Evolutionary conservation across 2,888 invertebrate genomes (phyloP).

Genomic region (Hypercompe scribonia): DNA sequence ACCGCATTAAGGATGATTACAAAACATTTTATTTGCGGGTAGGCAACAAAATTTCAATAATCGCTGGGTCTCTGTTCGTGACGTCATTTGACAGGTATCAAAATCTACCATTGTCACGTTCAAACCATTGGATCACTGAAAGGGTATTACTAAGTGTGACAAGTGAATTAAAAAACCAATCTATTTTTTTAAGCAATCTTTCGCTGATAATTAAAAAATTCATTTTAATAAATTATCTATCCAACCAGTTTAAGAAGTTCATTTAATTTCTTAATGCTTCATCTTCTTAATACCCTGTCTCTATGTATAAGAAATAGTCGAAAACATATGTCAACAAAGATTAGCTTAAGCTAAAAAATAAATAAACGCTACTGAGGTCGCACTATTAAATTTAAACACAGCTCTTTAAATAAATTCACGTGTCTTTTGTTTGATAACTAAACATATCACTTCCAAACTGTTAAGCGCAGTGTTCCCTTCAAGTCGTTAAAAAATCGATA

Average conservation of each 20-base stretch:
- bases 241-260: too few species aligned
- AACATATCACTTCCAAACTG: not conserved
- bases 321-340: too few species aligned
- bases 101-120: slow-evolving; percentile 34
- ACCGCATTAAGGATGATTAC: slow-evolving; percentile 39
- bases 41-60: slow-evolving; percentile 50
- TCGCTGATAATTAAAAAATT: too few species aligned
- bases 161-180: not conserved
- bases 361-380: too few species aligned
- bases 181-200: not conserved
- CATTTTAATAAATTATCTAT: too few species aligned
- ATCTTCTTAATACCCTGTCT: too few species aligned
- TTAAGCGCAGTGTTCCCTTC: not conserved
- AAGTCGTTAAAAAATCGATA: not conserved
- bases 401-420: not conserved
- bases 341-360: too few species aligned
- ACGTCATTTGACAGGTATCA: slow-evolving; percentile 35
- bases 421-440: not conserved
- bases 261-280: too few species aligned
- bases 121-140: slow-evolving; percentile 19
- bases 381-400: not conserved
- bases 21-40: slow-evolving; percentile 47
- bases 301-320: too few species aligned
- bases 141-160: not conserved
- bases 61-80: slow-evolving; percentile 22